These are phyloP conservation scores for Pachycephus smyrnensis DNA, from an alignment of 2,888 invertebrate genomes.

Conservation along the genomic window DNA sequence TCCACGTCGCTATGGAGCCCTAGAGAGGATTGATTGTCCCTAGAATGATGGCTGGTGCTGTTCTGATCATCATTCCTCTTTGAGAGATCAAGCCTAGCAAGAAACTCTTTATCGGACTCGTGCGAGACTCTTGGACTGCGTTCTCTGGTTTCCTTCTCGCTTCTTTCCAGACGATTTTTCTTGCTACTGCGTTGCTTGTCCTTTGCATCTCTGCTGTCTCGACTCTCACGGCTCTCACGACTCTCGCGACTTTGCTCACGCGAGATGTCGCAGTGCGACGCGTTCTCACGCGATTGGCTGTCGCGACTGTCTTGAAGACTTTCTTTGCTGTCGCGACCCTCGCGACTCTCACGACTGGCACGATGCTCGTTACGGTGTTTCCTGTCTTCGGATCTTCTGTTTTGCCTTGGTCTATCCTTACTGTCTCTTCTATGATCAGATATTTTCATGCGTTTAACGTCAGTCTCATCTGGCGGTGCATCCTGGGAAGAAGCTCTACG, in stretches of 20 bases:
- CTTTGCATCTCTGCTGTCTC: conserved; percentile 45
- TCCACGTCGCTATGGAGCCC: conserved; percentile 59
- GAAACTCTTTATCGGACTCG: conserved; percentile 61
- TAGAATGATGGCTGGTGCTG: conserved; percentile 43
- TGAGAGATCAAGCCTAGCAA: conserved; percentile 55
- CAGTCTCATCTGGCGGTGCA: conserved; percentile 70
- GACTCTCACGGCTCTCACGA: conserved; percentile 33
- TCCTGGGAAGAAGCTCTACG: conserved; percentile 85
- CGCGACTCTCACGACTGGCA: conserved; percentile 60
- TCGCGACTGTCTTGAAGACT: conserved; percentile 16
- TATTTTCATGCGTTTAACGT: conserved; percentile 73
- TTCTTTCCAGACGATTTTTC: conserved; percentile 44
- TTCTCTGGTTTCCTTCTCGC: conserved; percentile 57
- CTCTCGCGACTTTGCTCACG: conserved; percentile 26
- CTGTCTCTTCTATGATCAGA: conserved; percentile 76
- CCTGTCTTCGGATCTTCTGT: conserved; percentile 62
- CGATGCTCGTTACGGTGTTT: conserved; percentile 64
- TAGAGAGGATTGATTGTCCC: conserved; percentile 49
- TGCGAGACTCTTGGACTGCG: conserved; percentile 58
- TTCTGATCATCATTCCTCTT: conserved; percentile 52
- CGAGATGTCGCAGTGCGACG: background rate
- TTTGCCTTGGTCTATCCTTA: conserved; percentile 71
- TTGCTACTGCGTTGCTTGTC: conserved; percentile 56
- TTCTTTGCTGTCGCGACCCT: conserved; percentile 52
- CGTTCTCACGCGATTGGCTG: conserved; percentile 2